Evolutionary conservation across 2,888 invertebrate genomes (phyloP), one percentile per base, ranked within the genome.

Genomic region (Lasioglossum morio): DNA sequence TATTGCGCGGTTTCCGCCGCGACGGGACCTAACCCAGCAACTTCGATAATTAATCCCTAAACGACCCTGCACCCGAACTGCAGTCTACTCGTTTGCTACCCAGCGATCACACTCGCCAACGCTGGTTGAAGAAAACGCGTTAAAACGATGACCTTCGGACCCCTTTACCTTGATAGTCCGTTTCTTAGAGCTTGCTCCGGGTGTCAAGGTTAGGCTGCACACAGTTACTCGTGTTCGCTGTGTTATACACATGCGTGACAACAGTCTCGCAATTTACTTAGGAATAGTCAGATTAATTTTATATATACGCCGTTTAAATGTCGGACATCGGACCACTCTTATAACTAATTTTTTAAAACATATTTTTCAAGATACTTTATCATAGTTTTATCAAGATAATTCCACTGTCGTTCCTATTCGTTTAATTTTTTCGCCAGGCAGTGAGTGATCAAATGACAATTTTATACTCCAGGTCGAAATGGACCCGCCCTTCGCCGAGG

Each of bases 1-100:
- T 77, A 84, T 72, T 46, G 72, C 70, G 23, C 8, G 69, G 8
- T 8, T 23, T 30, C 40, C 69, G 40, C 16, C n/a, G 73, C 40
- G 70, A 37, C 10, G 30, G 16, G 60, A 30, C 60, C 40, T 78
- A 86, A 84, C 69, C 66, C 79, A 57, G 48, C 79, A 79, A 79
- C 82, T 77, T 79, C 74, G 14, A 85, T 82, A 87, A 87, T 85
- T 79, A 82, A 85, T 85, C 79, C 74, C 81, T 14, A 34, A 77
- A 27, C 48, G 74, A 53, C 48, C 10, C 40, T 40, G 72, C 8
- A 37, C 16, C 16, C 48, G 60, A 48, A 74, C 60, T 23, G 60
- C n/a, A 16, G 72, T 48, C 46, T 70, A 37, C 12, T 57, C 43
- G n/a, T 40, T 40, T 27, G 30, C 23, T 19, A 10, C 12, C 12